These are phyloP conservation scores for Tichodroma muraria DNA, from an alignment of 2,113 vertebrate species.

Conservation along the genomic window DNA sequence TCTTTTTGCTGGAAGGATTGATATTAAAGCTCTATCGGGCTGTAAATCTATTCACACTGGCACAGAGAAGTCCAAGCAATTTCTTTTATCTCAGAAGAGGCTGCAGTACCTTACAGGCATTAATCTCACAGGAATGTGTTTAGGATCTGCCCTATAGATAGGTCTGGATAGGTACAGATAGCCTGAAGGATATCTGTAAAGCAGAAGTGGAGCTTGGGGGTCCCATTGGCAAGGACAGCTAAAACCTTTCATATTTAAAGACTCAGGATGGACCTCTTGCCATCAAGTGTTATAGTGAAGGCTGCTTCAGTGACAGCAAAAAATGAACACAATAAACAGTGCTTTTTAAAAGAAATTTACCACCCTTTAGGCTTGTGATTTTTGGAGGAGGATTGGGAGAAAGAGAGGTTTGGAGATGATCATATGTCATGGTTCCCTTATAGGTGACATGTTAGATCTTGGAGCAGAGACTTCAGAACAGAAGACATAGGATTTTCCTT, in stretches of 20 bases:
- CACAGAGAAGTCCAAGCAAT: neutral
- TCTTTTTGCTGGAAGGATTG: neutral
- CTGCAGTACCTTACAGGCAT: neutral
- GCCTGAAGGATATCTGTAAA: neutral
- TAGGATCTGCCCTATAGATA: neutral
- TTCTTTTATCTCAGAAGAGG: neutral
- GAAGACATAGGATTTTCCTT: neutral
- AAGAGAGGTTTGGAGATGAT: neutral
- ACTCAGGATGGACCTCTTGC: neutral
- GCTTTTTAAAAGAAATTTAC: neutral
- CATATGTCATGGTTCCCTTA: neutral
- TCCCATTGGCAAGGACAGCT: neutral
- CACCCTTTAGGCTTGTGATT: neutral
- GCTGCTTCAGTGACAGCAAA: neutral
- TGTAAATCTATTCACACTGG: neutral
- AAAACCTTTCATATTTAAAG: neutral
- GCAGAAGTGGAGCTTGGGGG: neutral
- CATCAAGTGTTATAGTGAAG: neutral
- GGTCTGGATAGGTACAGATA: neutral
- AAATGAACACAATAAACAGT: neutral
- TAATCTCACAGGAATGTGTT: neutral
- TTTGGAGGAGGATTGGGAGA: neutral
- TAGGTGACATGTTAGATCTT: neutral
- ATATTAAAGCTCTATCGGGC: neutral
- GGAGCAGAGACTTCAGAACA: neutral